phyloP scores from a whole-genome alignment of 2,113 vertebrate genomes.

The Dicaeum eximium region DNA sequence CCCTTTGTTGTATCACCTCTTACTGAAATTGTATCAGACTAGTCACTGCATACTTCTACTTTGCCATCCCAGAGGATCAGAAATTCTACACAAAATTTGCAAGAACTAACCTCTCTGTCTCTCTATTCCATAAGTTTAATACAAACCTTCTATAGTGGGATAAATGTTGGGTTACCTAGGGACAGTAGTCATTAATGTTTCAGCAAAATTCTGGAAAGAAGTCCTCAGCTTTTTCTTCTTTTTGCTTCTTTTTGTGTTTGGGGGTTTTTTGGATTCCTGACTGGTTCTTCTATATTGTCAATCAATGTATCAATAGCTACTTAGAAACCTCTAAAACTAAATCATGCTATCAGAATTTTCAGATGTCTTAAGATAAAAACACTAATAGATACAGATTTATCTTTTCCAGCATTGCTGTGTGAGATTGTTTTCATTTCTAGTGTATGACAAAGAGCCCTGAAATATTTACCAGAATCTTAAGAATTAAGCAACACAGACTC shows the following conservation, averaged over 20 bases:
- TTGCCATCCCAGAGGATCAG: not conserved
- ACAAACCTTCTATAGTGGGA: not conserved
- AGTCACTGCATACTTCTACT: not conserved
- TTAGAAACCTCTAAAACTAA: not conserved
- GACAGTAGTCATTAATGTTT: not conserved
- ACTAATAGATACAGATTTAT: not conserved
- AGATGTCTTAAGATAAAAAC: not conserved
- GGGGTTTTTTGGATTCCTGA: not conserved
- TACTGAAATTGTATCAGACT: not conserved
- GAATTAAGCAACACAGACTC: not conserved
- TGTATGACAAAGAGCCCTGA: fast-evolving
- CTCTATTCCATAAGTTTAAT: not conserved
- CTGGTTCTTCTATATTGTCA: not conserved
- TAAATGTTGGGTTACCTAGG: not conserved
- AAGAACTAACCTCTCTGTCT: not conserved
- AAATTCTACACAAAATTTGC: not conserved
- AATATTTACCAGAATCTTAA: not conserved
- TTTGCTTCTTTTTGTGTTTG: not conserved
- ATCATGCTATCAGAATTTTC: not conserved
- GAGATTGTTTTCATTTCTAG: not conserved
- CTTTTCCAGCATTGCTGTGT: not conserved
- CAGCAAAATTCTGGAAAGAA: not conserved
- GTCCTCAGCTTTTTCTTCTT: not conserved
- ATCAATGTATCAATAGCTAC: not conserved
- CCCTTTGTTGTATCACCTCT: not conserved